Conservation (phyloP, 2,888 invertebrate species). For the Agrochola circellaris region DNA sequence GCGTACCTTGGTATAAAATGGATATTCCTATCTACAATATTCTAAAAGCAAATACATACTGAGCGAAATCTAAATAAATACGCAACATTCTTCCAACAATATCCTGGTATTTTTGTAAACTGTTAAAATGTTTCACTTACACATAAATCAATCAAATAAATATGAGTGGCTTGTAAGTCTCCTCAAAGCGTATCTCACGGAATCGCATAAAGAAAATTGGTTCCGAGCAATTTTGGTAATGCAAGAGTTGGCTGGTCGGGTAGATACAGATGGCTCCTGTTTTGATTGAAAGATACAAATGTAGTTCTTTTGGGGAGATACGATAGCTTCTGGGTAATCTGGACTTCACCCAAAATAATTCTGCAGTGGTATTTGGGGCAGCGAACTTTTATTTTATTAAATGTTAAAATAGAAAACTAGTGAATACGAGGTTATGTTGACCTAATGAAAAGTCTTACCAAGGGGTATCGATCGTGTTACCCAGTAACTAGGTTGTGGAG, state of each 20-base stretch:
- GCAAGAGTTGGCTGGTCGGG: slow-evolving; percentile 84
- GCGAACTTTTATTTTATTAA: background rate
- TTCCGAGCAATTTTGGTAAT: slow-evolving; percentile 88
- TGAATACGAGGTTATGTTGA: background rate
- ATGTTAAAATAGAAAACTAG: background rate
- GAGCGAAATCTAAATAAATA: background rate
- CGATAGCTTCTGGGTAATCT: slow-evolving; percentile 52
- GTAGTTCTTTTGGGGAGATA: slow-evolving; percentile 61
- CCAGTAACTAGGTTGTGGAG: background rate
- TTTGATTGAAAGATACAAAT: slow-evolving; percentile 82
- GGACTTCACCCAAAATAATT: slow-evolving; percentile 51
- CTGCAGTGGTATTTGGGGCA: background rate
- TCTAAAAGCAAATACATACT: background rate
- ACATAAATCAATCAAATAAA: slow-evolving; percentile 71
- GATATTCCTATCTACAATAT: background rate
- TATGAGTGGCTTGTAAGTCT: slow-evolving; percentile 78
- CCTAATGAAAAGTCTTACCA: background rate
- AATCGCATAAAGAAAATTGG: slow-evolving; percentile 86
- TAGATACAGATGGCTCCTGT: slow-evolving; percentile 75
- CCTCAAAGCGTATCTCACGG: slow-evolving; percentile 76
- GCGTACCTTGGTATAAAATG: background rate
- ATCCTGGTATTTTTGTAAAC: slow-evolving; percentile 30
- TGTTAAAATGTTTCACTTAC: slow-evolving; percentile 46
- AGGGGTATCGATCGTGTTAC: background rate
- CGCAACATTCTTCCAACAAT: background rate